A percentile compares a stretch with the other conserved stretches of the same genome.
These are phyloP conservation scores for Galendromus occidentalis DNA, from an alignment of 1,140 invertebrate genomes.

Conservation along the genomic window DNA sequence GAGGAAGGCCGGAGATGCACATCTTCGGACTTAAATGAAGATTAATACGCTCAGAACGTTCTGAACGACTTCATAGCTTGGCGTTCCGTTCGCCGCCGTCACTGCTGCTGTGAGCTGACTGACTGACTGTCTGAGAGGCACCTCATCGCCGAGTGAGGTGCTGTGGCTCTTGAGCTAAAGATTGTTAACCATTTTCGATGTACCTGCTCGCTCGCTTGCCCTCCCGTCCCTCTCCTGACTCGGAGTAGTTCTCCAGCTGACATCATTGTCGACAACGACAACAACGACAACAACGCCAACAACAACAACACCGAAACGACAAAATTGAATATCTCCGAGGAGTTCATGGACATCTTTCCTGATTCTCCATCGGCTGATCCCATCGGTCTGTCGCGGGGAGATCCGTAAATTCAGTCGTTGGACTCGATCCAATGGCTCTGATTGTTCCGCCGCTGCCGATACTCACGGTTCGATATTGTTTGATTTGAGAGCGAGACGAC, in stretches of 20 bases:
- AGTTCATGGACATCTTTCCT: neutral
- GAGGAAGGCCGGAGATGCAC: no score
- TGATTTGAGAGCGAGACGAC: no score
- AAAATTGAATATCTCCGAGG: neutral
- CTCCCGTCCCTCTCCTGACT: neutral
- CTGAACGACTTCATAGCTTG: constrained; percentile 6
- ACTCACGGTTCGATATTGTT: no score
- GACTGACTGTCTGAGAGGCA: neutral
- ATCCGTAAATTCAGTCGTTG: no score
- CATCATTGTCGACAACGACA: neutral
- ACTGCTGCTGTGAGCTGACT: neutral
- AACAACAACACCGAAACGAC: neutral
- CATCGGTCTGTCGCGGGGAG: neutral
- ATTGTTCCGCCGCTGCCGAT: no score
- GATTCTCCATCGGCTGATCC: neutral
- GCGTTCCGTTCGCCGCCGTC: no score
- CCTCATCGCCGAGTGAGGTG: no score
- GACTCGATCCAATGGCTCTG: no score
- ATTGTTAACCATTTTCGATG: no score
- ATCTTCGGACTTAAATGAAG: neutral
- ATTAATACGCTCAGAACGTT: constrained; percentile 5
- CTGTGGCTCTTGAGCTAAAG: no score
- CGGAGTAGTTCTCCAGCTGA: neutral
- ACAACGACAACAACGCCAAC: neutral
- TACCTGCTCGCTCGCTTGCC: neutral